Evolutionary conservation across 2,113 vertebrate species (phyloP).

Genomic region (Gasterosteus nipponicus): DNA sequence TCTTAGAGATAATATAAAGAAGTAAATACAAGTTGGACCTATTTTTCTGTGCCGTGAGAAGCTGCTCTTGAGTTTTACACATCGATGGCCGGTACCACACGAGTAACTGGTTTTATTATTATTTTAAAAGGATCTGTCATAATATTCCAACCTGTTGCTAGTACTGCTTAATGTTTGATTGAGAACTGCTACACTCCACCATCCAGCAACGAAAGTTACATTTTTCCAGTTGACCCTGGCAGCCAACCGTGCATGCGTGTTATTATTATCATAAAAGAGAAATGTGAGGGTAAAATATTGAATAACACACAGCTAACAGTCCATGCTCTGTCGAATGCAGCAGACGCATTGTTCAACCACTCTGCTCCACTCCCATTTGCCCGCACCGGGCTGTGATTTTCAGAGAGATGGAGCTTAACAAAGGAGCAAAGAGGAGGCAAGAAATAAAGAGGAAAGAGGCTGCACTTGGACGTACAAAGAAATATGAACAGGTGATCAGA

Average conservation of each 20-base stretch:
- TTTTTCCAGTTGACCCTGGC: slow-evolving; percentile 42
- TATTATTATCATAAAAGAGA: slow-evolving; percentile 56
- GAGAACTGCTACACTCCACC: neutral
- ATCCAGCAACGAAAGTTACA: slow-evolving; percentile 31
- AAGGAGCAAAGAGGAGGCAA: slow-evolving; percentile 36
- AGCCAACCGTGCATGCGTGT: slow-evolving; percentile 31
- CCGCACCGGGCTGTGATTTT: slow-evolving; percentile 50
- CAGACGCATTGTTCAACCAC: slow-evolving; percentile 60
- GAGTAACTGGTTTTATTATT: neutral
- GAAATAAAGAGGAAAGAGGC: slow-evolving; percentile 53
- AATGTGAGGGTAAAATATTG: slow-evolving; percentile 57
- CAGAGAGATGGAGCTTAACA: slow-evolving; percentile 54
- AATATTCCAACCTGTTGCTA: slow-evolving; percentile 9
- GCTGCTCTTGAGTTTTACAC: neutral
- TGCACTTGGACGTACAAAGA: slow-evolving; percentile 22
- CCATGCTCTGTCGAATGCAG: slow-evolving; percentile 62
- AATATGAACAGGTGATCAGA: slow-evolving; percentile 31
- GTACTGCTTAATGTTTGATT: neutral
- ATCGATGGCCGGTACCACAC: neutral
- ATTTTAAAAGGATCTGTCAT: neutral
- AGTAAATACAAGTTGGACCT: neutral
- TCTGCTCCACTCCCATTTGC: slow-evolving; percentile 52
- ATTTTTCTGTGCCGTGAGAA: neutral
- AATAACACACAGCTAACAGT: slow-evolving; percentile 55
- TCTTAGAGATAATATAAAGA: neutral